Base-by-base conservation (phyloP, 2,113 vertebrate genomes). In the Aspidoscelis tigris region DNA sequence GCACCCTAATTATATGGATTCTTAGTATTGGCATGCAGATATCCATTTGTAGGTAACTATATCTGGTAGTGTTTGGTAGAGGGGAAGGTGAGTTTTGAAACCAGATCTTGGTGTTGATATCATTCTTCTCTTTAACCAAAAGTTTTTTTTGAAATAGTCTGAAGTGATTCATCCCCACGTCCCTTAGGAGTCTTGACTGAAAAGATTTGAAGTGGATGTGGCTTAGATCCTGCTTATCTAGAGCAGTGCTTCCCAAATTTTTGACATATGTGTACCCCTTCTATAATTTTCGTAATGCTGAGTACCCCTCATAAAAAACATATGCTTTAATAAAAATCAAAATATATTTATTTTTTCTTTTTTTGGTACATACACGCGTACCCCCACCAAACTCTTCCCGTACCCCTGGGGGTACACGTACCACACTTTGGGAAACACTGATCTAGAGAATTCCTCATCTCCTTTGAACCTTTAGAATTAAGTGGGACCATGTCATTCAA, bases 31-130 rank as follows among this genome's bases (percentile, higher is more conserved):
- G 8, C 82, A 4, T 21, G 65, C 65, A 74, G 66, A 79, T 73
- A 41, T 39, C 9, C 14, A 79, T 64, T 74, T 80, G 33, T n/a
- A 74, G 47, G 79, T 79, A 64, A 72, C 41, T 78, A 55, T 78
- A 55, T 73, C 61, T 5, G 2, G 5, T 61, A 61, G 2, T 61
- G 18, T 61, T 1, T 82, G 79, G 41, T 79, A 26, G n/a, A 82
- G 75, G 58, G 44, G 70, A 44, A 77, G 64, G 11, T 2, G 10
- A 22, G 71, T 14, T 24, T 53, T 78, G 75, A 78, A 82, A n/a
- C 20, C 77, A 89, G 69, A 88, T 88, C 78, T 87, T 80, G 65
- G 1, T 33, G 80, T 71, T 20, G 71, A 78, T 70, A 39, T 50
- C 7, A 12, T 89, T 86, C 80, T 50, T 12, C 88, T 50, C 3